phyloP scores from a whole-genome alignment of 1,140 invertebrate genomes.

The Lordiphosa clarofinis region DNA sequence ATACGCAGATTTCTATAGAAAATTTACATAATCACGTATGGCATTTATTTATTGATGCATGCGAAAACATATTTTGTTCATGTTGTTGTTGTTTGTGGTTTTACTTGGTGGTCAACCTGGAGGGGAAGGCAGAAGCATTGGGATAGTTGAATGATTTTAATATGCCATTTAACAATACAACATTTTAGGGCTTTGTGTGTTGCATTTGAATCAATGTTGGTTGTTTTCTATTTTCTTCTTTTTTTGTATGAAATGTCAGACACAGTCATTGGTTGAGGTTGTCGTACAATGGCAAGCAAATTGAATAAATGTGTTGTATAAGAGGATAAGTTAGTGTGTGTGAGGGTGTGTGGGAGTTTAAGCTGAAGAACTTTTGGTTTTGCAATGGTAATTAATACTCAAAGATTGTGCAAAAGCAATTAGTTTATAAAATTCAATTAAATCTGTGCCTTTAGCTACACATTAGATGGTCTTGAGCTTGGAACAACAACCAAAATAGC shows the following conservation, averaged over 20 bases:
- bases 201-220: slow-evolving; percentile 58
- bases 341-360: too few species aligned
- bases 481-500: too few species aligned
- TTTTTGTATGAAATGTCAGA: slow-evolving; percentile 16
- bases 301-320: too few species aligned
- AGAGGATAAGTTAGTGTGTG: too few species aligned
- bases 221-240: slow-evolving; percentile 9
- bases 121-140: background rate
- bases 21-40: slow-evolving; percentile 77
- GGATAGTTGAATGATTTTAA: slow-evolving; percentile 73
- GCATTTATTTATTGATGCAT: slow-evolving; percentile 78
- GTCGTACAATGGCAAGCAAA: slow-evolving; percentile 10
- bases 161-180: slow-evolving; percentile 58
- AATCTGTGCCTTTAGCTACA: too few species aligned
- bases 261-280: slow-evolving; percentile 9
- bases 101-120: slow-evolving; percentile 32
- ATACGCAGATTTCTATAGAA: slow-evolving; percentile 59
- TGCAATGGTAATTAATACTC: too few species aligned
- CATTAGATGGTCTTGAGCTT: too few species aligned
- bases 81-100: slow-evolving; percentile 18
- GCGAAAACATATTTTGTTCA: slow-evolving; percentile 59
- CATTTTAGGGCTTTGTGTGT: slow-evolving; percentile 69
- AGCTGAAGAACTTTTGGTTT: too few species aligned
- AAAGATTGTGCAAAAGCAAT: too few species aligned
- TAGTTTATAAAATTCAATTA: too few species aligned